Base-by-base conservation (phyloP, 2,888 invertebrate species). In the Atethmia centrago region DNA sequence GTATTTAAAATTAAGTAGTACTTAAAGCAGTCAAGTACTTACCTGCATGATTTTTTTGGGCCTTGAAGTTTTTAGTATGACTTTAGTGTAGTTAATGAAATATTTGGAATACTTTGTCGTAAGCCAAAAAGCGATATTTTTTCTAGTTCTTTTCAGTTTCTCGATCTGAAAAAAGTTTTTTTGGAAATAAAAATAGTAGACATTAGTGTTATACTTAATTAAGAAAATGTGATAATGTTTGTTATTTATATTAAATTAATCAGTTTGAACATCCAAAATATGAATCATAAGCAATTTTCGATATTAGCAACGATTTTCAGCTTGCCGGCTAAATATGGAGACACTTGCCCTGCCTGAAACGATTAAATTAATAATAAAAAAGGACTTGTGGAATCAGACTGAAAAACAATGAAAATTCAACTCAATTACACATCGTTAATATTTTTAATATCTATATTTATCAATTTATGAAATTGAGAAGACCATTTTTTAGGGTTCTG, bases 1-100 rank as follows among this genome's bases (percentile, higher is more conserved):
- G 68, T 68, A 75, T 80, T 65, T 51, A 67, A 36, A 74, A 64
- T 65, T 55, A 65, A 16, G 64, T 64, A 79, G 42, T 65, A 59
- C 21, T 55, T 28, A 40, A 19, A 62, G 4, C 55, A 61, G 36
- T 71, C 7, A 55, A 65, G n/a, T 47, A 25, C 16, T 19, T 63
- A 49, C 10, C n/a, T n/a, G 28, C 25, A 65, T 53, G 25, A 40
- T 14, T 40, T 19, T 45, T 14, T 51, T 12, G 19, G n/a, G 12
- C 47, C 61, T 79, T 71, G 25, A 40, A 45, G n/a, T n/a, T 69
- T 66, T 75, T 49, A 21, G 1, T 67, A 21, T 36, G 8, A 5
- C 19, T 55, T 16, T n/a, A 19, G 8, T 61, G 4, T 74, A 31
- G 31, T 77, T 25, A 21, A 16, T 70, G 31, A 59, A 36, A 31